A percentile compares a stretch with the other conserved stretches of the same genome.
Evolutionary conservation across 2,113 vertebrate genomes (phyloP).

Genomic region (Promerops cafer): DNA sequence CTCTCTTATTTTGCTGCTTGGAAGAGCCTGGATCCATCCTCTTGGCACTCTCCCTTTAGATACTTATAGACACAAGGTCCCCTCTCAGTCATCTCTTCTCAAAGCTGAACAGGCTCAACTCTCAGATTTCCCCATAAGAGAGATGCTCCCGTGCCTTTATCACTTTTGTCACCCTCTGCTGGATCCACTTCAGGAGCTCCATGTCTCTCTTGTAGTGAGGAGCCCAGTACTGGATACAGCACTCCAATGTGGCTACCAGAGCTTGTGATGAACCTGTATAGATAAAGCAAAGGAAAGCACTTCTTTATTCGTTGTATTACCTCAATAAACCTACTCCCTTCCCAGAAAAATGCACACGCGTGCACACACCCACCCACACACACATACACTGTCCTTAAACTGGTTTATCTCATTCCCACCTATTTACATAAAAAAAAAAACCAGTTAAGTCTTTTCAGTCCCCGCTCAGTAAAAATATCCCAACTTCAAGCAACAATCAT

Average conservation of each 20-base stretch:
- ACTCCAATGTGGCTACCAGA: neutral
- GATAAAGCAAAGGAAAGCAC: neutral
- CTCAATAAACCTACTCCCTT: neutral
- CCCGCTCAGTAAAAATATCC: neutral
- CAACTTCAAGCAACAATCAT: fast-evolving
- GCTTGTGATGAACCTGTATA: neutral
- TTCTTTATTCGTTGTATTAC: neutral
- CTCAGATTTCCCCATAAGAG: neutral
- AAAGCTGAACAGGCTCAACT: neutral
- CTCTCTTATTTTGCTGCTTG: fast-evolving
- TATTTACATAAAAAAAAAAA: neutral
- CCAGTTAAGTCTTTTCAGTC: neutral
- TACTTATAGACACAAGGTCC: fast-evolving
- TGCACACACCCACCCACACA: neutral
- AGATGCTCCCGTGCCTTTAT: neutral
- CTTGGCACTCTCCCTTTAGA: neutral
- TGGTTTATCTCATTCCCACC: neutral
- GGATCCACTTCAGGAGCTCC: fast-evolving
- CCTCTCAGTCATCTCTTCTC: neutral
- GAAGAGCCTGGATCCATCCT: no score
- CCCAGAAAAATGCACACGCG: neutral
- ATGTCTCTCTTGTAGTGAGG: neutral
- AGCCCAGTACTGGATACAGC: neutral
- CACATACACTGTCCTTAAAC: neutral
- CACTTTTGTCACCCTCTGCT: fast-evolving